Base-by-base conservation (phyloP, 2,888 invertebrate species). In the Blastobasis adustella region DNA sequence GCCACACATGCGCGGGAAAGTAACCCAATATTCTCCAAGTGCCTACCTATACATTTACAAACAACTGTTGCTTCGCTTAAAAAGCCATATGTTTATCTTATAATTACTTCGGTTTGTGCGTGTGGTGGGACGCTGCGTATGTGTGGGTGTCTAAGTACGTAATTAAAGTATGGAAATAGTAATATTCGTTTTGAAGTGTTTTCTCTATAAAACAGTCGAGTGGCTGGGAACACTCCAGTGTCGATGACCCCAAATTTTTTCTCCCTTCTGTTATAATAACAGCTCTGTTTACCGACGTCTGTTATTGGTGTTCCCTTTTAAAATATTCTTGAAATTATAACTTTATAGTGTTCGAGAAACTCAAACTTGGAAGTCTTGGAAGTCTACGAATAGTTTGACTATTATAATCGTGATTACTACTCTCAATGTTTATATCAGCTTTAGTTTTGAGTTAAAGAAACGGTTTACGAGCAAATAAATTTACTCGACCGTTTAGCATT, bases 101-200 rank as follows among this genome's bases (percentile, higher is more conserved):
- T 77, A 78, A 76, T 76, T 78, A 77, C 71, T 54, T 44, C 47
- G 51, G 52, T 50, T 55, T 49, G 55, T 57, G 58, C 63, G 57
- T 67, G 71, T 68, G 72, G 71, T 71, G 63, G 65, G 63, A 60
- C 52, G 58, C 10, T 40, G 9, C 54, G 56, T 61, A 58, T 68
- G 71, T 80, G 80, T 78, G 79, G 76, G 80, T 75, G 78, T 73
- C 61, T 73, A 70, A 75, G 80, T 79, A 71, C 73, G 77, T 81
- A 84, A 86, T 86, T 85, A 85, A 84, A 83, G 81, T 82, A 85
- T 86, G 81, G 84, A 85, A 84, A 86, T 86, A 87, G 87, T 86
- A 82, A 83, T 84, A 85, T 87, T 74, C 77, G 74, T 83, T 86
- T 87, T 86, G 82, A 86, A 87, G 87, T 87, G 86, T 86, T 86